Evolutionary conservation across 1,140 invertebrate species (phyloP).

Genomic region (Platorchestia sp.): DNA sequence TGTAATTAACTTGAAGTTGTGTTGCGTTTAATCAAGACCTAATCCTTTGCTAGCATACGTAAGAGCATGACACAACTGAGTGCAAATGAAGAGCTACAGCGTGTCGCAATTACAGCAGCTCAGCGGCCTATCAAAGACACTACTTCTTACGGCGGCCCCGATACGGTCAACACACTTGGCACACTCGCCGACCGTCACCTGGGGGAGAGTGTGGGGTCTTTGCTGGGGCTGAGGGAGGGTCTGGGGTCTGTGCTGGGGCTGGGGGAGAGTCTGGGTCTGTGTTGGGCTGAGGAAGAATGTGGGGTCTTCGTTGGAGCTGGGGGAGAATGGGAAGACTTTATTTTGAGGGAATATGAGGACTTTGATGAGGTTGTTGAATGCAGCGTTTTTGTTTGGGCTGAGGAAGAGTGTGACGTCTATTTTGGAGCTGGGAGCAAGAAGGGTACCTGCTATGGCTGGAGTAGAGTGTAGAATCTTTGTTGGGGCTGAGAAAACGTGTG

Average conservation of each 20-base stretch:
- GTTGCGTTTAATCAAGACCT: background rate
- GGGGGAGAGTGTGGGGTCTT: background rate
- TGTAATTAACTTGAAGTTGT: background rate
- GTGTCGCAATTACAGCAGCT: background rate
- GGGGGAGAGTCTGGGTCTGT: background rate
- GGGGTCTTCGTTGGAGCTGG: background rate
- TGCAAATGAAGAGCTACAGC: slow-evolving; percentile 11
- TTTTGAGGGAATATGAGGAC: background rate
- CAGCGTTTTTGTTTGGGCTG: no score
- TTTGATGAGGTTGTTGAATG: no score
- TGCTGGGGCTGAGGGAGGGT: background rate
- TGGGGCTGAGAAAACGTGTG: background rate
- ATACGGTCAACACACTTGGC: background rate
- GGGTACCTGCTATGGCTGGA: no score
- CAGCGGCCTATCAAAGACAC: background rate
- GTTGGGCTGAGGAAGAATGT: background rate
- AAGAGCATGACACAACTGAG: background rate
- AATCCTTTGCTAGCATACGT: background rate
- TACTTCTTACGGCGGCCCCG: background rate
- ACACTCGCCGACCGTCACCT: background rate
- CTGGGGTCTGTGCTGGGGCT: background rate
- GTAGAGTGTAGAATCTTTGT: background rate
- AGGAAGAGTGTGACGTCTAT: no score
- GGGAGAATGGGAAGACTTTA: background rate
- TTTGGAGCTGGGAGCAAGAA: no score